Conservation (phyloP, 2,797 vertebrate genomes). For the Sarcoramphus papa region DNA sequence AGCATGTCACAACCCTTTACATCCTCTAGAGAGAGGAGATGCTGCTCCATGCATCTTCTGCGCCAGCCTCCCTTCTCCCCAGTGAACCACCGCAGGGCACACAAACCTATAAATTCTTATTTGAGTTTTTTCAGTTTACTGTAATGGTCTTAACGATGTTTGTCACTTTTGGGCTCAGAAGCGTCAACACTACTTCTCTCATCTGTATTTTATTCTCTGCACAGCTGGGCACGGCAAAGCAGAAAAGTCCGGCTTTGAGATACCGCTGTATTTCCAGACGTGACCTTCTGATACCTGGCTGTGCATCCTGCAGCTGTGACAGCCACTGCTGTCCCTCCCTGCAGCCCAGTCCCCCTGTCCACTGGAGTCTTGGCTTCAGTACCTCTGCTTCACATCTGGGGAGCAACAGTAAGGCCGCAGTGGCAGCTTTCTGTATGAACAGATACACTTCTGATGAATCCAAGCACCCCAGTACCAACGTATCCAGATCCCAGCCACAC, state of each 20-base stretch:
- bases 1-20: not conserved
- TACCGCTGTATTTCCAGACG: not conserved
- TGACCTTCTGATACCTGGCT: not conserved
- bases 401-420: not conserved
- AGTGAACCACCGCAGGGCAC: not conserved
- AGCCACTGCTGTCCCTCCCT: not conserved
- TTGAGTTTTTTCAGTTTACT: not conserved
- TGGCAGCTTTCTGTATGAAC: not conserved
- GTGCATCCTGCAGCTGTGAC: not conserved
- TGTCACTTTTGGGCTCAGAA: not conserved
- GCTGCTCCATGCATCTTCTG: not conserved
- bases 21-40: not conserved
- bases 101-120: not conserved
- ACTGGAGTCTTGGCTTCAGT: not conserved
- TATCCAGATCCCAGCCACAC: not conserved
- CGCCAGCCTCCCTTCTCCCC: not conserved
- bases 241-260: not conserved
- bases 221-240: not conserved
- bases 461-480: not conserved
- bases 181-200: not conserved
- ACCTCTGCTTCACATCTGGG: not conserved
- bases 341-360: not conserved
- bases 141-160: fast-evolving
- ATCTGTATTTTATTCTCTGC: not conserved
- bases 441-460: not conserved